Evolutionary conservation across 2,888 invertebrate species (phyloP).

Genomic region (Chymomyza fuscimana): DNA sequence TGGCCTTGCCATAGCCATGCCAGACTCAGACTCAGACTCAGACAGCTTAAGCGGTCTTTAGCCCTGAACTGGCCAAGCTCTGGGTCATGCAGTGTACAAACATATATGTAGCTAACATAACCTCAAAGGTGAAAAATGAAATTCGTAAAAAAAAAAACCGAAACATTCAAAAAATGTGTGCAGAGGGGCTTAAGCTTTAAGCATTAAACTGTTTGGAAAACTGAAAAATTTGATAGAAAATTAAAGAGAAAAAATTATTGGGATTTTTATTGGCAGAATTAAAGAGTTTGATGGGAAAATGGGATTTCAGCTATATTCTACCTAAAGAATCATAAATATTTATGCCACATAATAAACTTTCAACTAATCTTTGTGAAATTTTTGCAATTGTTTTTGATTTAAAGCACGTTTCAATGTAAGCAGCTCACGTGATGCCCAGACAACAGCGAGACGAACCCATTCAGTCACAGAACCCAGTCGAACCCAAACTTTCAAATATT

Average conservation of each 20-base stretch:
- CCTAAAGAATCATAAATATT: too few species aligned
- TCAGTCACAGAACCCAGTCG: not conserved
- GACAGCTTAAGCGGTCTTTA: conserved; percentile 68
- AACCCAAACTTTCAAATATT: not conserved
- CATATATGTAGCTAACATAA: conserved; percentile 10
- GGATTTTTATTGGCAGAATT: too few species aligned
- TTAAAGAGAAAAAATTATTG: too few species aligned
- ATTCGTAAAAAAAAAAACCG: not conserved
- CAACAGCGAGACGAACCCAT: not conserved
- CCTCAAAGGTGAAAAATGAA: conserved; percentile 31
- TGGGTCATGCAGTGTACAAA: too few species aligned
- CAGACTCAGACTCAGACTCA: conserved; percentile 50
- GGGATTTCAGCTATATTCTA: too few species aligned
- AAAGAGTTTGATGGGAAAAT: too few species aligned
- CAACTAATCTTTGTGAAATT: too few species aligned
- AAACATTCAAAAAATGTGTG: not conserved
- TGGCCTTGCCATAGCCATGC: not conserved
- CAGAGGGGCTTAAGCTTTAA: conserved; percentile 2
- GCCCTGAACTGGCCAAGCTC: not conserved
- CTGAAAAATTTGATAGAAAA: too few species aligned
- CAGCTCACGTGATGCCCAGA: conserved; percentile 32
- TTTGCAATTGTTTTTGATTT: not conserved
- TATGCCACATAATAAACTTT: too few species aligned
- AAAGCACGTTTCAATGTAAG: conserved; percentile 23
- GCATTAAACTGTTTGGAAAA: too few species aligned